Conservation (phyloP, 2,888 invertebrate genomes). For the Drosophila prostipennis region DNA sequence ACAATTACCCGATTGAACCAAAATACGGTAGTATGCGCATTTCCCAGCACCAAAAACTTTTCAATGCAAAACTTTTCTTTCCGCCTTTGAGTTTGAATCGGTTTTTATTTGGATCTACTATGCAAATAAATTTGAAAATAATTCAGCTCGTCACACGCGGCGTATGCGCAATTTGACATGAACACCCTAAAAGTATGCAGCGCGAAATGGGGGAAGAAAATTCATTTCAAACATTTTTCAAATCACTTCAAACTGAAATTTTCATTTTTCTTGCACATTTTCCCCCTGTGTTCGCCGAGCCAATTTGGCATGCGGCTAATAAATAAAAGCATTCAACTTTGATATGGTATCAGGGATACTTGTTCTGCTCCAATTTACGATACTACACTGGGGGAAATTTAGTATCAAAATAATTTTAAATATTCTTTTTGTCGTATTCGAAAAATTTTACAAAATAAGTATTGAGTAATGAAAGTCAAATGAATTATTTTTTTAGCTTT, state of each 20-base stretch:
- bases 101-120: conserved; percentile 10
- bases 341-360: conserved; percentile 32
- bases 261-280: conserved; percentile 10
- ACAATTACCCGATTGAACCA: conserved; percentile 43
- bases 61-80: conserved; percentile 34
- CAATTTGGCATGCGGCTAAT: conserved; percentile 43
- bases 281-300: neutral
- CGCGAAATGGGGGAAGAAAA: conserved; percentile 21
- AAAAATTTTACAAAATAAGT: too few species aligned
- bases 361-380: conserved; percentile 2
- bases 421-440: too few species aligned
- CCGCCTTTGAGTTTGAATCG: conserved; percentile 6
- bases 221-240: conserved; percentile 35
- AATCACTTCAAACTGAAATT: conserved; percentile 15
- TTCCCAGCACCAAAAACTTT: conserved; percentile 25
- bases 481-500: neutral
- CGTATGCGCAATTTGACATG: conserved; percentile 69
- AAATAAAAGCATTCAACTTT: conserved; percentile 39
- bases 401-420: too few species aligned
- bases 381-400: conserved; percentile 5
- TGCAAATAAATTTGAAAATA: conserved; percentile 23
- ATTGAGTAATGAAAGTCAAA: neutral
- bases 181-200: conserved; percentile 60
- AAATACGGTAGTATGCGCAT: conserved; percentile 3
- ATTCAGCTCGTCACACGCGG: conserved; percentile 56